Base-by-base conservation (phyloP, 2,113 vertebrate species). In the Geothlypis trichas region DNA sequence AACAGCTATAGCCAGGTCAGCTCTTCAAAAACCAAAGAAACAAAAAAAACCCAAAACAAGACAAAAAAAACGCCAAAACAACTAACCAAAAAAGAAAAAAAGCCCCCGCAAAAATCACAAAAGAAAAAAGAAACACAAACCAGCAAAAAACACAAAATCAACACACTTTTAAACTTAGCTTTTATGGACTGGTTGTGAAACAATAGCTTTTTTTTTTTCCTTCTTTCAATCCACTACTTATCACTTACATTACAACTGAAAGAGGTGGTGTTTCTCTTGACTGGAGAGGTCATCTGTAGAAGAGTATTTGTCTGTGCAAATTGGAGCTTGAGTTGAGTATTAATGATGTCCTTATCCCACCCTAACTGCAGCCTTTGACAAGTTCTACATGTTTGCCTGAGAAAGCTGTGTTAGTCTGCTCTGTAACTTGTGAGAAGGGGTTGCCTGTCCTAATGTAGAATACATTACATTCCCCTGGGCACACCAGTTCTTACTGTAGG, bases 211-310 rank as follows among this genome's bases (percentile, higher is more conserved):
- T 93, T 80, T 58, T 27, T 91, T 77, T 72, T 93, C 72, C 37
- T 90, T 73, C 24, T 84, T 92, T 58, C 39, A 78, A 46, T 58
- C 35, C 59, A 17, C 46, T 67, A 9, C 30, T 89, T 2, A 2
- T 83, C 79, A 69, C 59, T 87, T 92, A 39, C 44, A 46, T 54
- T 94, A 69, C 28, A 78, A 28, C 80, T 87, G 42, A 84, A 89
- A 80, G 68, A 66, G 72, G n/a, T 80, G 58, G n/a, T 85, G 9
- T 90, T 88, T 96, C 55, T 90, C 79, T 90, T 84, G 63, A 57
- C 30, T 1, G 17, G 67, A 83, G 68, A 42, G 9, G 16, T 68
- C 39, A 13, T 51, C 39, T 84, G 33, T 82, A 78, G 78, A 87
- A 78, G 28, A 84, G 22, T 84, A 83, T 55, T 74, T 88, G 24